Evolutionary conservation across 2,797 vertebrate species (phyloP).

Genomic region (Acanthurus tractus): DNA sequence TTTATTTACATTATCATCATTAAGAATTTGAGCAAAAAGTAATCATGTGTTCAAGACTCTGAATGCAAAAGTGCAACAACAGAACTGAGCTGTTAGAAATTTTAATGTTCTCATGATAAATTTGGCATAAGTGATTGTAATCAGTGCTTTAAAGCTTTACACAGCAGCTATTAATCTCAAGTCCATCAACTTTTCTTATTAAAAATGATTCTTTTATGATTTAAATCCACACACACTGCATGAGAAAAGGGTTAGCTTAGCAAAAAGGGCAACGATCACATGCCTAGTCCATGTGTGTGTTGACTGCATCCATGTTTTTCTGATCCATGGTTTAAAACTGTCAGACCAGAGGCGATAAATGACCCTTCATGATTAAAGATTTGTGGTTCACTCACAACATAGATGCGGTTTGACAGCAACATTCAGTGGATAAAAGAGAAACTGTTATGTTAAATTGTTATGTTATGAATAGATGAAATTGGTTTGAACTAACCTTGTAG

Average conservation of each 20-base stretch:
- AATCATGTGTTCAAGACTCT: not conserved
- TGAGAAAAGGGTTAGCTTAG: not conserved
- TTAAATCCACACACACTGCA: not conserved
- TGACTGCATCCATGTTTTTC: not conserved
- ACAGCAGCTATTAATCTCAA: not conserved
- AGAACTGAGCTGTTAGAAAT: not conserved
- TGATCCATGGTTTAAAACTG: constrained; percentile 36
- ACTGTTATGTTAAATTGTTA: not conserved
- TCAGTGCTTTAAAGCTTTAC: not conserved
- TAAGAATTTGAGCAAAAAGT: not conserved
- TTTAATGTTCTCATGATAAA: not conserved
- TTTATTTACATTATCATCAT: not conserved
- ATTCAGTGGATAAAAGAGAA: constrained; percentile 11
- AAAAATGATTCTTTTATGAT: not conserved
- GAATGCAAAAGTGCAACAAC: not conserved
- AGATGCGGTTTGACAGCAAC: constrained; percentile 9
- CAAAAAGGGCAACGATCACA: not conserved
- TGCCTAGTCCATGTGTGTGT: not conserved
- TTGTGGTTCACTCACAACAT: constrained; percentile 29
- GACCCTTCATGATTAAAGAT: constrained; percentile 19
- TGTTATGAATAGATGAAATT: not conserved
- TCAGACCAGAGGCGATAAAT: constrained; percentile 31
- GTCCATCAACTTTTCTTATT: too few species aligned
- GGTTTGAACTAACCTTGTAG: constrained; percentile 90
- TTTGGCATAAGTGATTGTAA: not conserved